A percentile compares a stretch with the other conserved stretches of the same genome.
phyloP scores from a whole-genome alignment of 1,140 invertebrate species.

The Pararge aegeria region DNA sequence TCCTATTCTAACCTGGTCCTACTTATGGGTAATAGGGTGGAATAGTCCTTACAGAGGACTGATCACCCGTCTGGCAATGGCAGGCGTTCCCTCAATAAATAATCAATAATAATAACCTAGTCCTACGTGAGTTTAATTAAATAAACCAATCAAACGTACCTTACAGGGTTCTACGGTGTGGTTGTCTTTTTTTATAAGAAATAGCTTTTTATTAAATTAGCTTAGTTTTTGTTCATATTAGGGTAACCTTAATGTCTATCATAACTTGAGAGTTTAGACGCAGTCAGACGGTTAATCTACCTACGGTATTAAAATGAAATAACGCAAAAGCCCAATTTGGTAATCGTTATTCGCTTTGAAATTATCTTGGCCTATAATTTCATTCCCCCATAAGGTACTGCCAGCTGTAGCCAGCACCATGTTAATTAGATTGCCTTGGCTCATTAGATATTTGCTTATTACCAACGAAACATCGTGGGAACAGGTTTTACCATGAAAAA shows the following conservation, averaged over 20 bases:
- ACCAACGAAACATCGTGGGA: constrained; percentile 21
- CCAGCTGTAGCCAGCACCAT: constrained; percentile 14
- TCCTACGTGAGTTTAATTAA: no score
- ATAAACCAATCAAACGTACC: no score
- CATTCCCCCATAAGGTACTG: constrained; percentile 13
- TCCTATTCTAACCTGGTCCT: no score
- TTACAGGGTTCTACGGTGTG: no score
- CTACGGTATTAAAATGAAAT: constrained; percentile 12
- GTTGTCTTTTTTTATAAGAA: no score
- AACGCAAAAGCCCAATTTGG: constrained; percentile 8
- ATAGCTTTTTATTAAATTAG: no score
- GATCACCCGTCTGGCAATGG: no score
- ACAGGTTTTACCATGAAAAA: constrained; percentile 6
- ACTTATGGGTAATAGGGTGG: no score
- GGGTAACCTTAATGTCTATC: background rate
- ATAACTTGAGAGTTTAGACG: background rate
- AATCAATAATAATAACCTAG: no score
- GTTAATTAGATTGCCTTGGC: constrained; percentile 15
- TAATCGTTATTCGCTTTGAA: constrained; percentile 16
- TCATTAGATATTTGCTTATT: constrained; percentile 20
- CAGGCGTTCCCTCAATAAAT: no score
- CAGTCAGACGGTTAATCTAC: background rate
- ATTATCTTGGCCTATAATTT: constrained; percentile 18
- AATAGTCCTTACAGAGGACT: no score
- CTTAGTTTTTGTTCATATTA: background rate